Evolutionary conservation across 2,797 vertebrate genomes (phyloP).

Genomic region (Xenentodon cancila): DNA sequence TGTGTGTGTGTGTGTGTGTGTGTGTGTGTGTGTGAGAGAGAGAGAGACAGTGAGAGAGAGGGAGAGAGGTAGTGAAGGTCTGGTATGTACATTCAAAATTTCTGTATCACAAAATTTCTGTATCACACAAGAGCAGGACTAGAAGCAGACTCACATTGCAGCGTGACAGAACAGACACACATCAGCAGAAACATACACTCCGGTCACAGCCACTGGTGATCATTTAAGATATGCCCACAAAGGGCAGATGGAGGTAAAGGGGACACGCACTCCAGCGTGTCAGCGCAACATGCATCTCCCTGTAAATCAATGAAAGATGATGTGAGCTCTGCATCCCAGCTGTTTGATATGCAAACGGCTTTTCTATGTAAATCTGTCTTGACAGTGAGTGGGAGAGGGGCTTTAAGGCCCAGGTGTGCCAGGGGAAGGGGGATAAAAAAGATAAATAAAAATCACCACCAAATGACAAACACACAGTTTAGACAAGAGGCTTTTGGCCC

Average conservation of each 20-base stretch:
- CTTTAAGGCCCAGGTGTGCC: constrained; percentile 55
- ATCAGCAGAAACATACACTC: constrained; percentile 10
- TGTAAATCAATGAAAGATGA: constrained; percentile 79
- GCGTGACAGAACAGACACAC: not conserved
- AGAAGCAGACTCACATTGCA: constrained; percentile 5
- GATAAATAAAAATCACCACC: constrained; percentile 10
- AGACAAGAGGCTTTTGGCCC: constrained; percentile 31
- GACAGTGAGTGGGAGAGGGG: constrained; percentile 33
- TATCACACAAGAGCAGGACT: constrained; percentile 22
- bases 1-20: constrained; percentile 48
- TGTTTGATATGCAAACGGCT: constrained; percentile 80
- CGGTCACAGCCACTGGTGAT: constrained; percentile 63
- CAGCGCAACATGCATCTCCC: constrained; percentile 71
- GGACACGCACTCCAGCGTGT: constrained; percentile 72
- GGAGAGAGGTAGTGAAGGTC: constrained; percentile 18
- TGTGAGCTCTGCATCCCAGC: constrained; percentile 65
- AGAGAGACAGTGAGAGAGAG: not conserved
- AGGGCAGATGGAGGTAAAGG: constrained; percentile 79
- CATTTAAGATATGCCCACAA: constrained; percentile 74
- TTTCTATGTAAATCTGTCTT: constrained; percentile 72
- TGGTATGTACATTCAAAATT: constrained; percentile 20
- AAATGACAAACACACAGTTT: constrained; percentile 38
- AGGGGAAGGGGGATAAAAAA: constrained; percentile 17
- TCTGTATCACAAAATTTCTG: constrained; percentile 21
- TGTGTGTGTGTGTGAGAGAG: not conserved